These are phyloP conservation scores for Oncopodura yosiiana DNA, from an alignment of 1,140 invertebrate genomes.

Conservation along the genomic window DNA sequence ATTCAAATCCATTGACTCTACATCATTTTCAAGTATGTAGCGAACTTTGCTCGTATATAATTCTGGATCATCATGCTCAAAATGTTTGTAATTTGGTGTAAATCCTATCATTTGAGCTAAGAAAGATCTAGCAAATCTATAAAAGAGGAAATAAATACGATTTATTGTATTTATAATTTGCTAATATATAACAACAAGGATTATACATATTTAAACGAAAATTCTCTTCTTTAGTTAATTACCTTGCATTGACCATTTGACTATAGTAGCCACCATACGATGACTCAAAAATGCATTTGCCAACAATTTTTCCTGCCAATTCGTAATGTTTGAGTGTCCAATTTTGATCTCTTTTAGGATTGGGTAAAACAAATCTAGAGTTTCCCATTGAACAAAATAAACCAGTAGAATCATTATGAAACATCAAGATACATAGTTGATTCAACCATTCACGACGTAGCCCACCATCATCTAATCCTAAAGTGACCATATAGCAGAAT, in stretches of 20 bases:
- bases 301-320: conserved; percentile 87
- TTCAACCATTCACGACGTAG: conserved; percentile 88
- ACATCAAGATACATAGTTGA: conserved; percentile 70
- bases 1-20: conserved; percentile 74
- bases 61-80: conserved; percentile 68
- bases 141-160: too few species aligned
- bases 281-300: conserved; percentile 84
- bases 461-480: conserved; percentile 83
- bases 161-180: conserved; percentile 41
- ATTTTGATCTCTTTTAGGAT: conserved; percentile 61
- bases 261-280: conserved; percentile 73
- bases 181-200: too few species aligned
- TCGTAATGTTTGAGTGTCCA: conserved; percentile 80
- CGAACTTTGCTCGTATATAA: conserved; percentile 82
- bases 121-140: conserved; percentile 81
- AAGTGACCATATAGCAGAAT: background rate
- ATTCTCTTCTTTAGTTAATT: conserved; percentile 64
- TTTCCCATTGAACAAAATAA: conserved; percentile 60
- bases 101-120: conserved; percentile 86
- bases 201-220: too few species aligned
- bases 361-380: conserved; percentile 67
- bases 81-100: conserved; percentile 76
- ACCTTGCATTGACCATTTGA: conserved; percentile 77
- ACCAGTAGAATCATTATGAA: conserved; percentile 44
- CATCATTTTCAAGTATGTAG: conserved; percentile 80